These are phyloP conservation scores for Drosophila ironensis DNA, from an alignment of 1,140 invertebrate genomes.

Conservation along the genomic window DNA sequence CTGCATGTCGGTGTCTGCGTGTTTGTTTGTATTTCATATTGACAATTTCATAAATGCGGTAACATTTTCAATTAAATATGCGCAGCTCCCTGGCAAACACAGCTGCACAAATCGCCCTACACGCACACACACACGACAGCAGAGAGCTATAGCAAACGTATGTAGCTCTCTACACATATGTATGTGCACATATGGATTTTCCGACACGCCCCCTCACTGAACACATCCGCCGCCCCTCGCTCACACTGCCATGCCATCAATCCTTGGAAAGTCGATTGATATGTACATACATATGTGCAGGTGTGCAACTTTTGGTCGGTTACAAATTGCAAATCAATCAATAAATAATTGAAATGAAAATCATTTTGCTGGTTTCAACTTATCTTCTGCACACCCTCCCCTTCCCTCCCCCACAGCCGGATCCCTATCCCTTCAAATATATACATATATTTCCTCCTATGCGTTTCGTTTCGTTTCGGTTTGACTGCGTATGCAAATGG, in stretches of 20 bases:
- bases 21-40: conserved; percentile 72
- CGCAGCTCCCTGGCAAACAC: conserved; percentile 68
- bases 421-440: not conserved
- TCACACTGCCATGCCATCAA: conserved; percentile 41
- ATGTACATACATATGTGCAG: conserved; percentile 55
- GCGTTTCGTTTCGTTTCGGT: conserved; percentile 50
- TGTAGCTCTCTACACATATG: no score
- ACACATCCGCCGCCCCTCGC: not conserved
- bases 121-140: not conserved
- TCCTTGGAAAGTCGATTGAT: conserved; percentile 68
- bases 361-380: conserved; percentile 79
- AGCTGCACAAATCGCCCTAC: conserved; percentile 57
- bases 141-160: not conserved
- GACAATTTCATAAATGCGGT: conserved; percentile 80
- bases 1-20: conserved; percentile 35
- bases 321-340: conserved; percentile 80
- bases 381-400: conserved; percentile 50
- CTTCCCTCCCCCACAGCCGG: not conserved
- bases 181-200: not conserved
- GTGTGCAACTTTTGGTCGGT: conserved; percentile 78
- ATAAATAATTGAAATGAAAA: conserved; percentile 81
- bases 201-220: conserved; percentile 13
- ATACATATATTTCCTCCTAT: conserved; percentile 11
- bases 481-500: conserved; percentile 74
- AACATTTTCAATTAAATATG: conserved; percentile 80